Conservation (phyloP, 2,113 vertebrate genomes). For the Struthio camelus region DNA sequence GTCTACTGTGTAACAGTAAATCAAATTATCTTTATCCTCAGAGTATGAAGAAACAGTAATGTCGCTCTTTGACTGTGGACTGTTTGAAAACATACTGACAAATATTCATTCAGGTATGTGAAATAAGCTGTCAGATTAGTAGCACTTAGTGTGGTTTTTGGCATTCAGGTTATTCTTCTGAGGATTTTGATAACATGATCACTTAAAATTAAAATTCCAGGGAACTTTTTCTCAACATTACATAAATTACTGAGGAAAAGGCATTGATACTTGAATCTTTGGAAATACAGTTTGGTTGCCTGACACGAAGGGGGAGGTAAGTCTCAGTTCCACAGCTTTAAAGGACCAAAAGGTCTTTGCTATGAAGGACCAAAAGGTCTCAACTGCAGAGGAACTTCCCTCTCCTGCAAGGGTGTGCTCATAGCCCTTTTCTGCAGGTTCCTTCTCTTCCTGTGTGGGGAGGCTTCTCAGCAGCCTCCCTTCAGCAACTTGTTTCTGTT, state of each 20-base stretch:
- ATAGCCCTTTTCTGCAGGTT: background rate
- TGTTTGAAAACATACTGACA: constrained; percentile 73
- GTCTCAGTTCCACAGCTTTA: background rate
- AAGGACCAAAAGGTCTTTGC: background rate
- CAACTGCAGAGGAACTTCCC: accelerated
- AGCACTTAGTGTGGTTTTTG: background rate
- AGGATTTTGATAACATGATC: background rate
- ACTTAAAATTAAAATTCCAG: background rate
- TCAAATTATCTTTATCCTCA: constrained; percentile 3
- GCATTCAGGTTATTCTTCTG: background rate
- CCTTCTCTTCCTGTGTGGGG: background rate
- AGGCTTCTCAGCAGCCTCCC: background rate
- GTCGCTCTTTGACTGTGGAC: constrained; percentile 72
- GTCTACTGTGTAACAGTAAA: background rate
- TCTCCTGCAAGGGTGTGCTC: background rate
- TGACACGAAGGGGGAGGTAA: background rate
- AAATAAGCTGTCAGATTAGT: background rate
- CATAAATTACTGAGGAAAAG: background rate
- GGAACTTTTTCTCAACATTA: background rate
- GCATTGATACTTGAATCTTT: background rate
- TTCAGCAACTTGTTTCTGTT: background rate
- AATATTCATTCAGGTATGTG: constrained; percentile 71
- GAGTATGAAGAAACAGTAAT: constrained; percentile 77
- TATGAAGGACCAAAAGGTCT: background rate
- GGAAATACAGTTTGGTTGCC: background rate